Evolutionary conservation across 2,113 vertebrate genomes (phyloP).

Genomic region (Calonectris borealis): DNA sequence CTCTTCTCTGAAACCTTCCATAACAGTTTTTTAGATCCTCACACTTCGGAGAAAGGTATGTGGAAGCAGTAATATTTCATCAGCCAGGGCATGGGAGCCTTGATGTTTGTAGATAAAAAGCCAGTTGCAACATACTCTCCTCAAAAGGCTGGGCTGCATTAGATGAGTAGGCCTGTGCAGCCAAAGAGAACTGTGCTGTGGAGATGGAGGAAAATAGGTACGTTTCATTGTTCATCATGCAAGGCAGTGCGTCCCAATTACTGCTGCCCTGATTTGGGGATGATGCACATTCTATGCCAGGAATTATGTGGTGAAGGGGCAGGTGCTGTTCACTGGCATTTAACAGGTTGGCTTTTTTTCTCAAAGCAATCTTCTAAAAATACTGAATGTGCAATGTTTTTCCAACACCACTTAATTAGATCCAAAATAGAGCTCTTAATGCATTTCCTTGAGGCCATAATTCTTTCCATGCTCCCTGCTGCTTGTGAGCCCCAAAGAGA

Average conservation of each 20-base stretch:
- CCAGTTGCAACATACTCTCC: not conserved
- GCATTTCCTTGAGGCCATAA: not conserved
- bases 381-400: not conserved
- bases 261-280: not conserved
- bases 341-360: not conserved
- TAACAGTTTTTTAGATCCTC: not conserved
- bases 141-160: not conserved
- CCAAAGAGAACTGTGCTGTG: not conserved
- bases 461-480: not conserved
- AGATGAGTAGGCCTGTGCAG: not conserved
- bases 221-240: not conserved
- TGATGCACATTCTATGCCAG: not conserved
- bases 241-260: not conserved
- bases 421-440: not conserved
- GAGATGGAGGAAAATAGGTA: not conserved
- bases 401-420: not conserved
- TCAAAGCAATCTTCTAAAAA: not conserved
- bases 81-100: not conserved
- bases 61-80: not conserved
- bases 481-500: not conserved
- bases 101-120: not conserved
- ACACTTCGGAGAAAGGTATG: not conserved
- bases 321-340: not conserved
- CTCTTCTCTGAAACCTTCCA: not conserved
- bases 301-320: accelerated